Evolutionary conservation across 2,113 vertebrate genomes (phyloP).

Genomic region (Eclectus roratus): DNA sequence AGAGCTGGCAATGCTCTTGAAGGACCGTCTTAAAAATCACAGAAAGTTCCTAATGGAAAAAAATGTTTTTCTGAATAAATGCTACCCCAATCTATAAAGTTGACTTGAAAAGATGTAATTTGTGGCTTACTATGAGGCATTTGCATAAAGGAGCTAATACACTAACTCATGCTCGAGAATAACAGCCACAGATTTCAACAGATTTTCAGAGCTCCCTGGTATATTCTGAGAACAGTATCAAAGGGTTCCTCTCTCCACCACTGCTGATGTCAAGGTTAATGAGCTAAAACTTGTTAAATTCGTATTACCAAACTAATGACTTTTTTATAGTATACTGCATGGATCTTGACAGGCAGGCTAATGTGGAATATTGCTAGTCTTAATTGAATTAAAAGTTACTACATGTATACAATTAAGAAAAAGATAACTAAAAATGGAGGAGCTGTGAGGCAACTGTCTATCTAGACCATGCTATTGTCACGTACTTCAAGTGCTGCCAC

Average conservation of each 20-base stretch:
- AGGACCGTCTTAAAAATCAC: background rate
- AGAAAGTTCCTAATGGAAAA: background rate
- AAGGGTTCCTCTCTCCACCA: slow-evolving; percentile 33
- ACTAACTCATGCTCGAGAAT: background rate
- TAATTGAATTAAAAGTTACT: slow-evolving; percentile 64
- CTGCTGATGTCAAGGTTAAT: slow-evolving; percentile 62
- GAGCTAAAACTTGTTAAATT: slow-evolving; percentile 68
- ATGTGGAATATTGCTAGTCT: slow-evolving; percentile 17
- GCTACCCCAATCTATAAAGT: background rate
- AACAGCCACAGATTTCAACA: background rate
- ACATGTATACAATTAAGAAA: slow-evolving; percentile 22
- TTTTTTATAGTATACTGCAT: slow-evolving; percentile 49
- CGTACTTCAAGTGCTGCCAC: background rate
- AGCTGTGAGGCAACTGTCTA: background rate
- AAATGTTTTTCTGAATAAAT: background rate
- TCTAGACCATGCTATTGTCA: background rate
- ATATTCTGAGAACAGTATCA: background rate
- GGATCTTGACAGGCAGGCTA: slow-evolving; percentile 53
- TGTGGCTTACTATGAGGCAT: background rate
- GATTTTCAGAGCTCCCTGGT: background rate
- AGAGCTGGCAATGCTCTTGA: background rate
- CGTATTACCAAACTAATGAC: slow-evolving; percentile 57
- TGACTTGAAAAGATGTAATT: background rate
- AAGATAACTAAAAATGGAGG: background rate
- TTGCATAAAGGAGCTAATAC: background rate